phyloP scores from a whole-genome alignment of 2,113 vertebrate genomes.

The Macroglossus sobrinus region DNA sequence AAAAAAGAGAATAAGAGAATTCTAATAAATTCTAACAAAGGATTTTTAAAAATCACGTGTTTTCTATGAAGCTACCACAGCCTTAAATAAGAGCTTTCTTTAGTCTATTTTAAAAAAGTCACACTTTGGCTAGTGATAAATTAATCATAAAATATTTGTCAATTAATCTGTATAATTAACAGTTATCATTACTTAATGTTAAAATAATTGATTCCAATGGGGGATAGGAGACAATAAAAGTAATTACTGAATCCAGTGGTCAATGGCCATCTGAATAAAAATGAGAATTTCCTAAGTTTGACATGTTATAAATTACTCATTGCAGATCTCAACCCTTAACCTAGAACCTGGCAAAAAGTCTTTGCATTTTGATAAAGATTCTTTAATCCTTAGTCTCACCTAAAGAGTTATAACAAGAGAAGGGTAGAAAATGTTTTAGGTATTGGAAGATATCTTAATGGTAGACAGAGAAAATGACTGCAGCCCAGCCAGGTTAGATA shows the following conservation, averaged over 20 bases:
- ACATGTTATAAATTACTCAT: neutral
- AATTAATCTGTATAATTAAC: neutral
- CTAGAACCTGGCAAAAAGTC: neutral
- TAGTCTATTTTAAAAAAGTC: neutral
- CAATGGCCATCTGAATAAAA: neutral
- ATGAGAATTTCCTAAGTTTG: conserved; percentile 1
- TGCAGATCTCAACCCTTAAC: neutral
- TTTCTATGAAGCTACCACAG: neutral
- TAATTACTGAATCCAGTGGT: neutral
- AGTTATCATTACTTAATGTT: neutral
- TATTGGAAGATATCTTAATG: neutral
- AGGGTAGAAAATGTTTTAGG: neutral
- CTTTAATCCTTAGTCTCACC: neutral
- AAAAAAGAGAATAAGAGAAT: neutral
- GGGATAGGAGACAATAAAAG: neutral
- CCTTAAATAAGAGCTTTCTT: neutral
- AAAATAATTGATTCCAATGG: neutral
- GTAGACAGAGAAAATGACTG: neutral
- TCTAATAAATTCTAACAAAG: neutral
- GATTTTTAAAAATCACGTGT: neutral
- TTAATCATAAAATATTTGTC: neutral
- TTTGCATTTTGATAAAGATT: neutral
- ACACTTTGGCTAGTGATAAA: neutral
- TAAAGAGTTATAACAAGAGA: neutral
- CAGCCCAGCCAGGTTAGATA: neutral